Conservation (phyloP, 2,113 vertebrate genomes). For the Halcyon malimbica region DNA sequence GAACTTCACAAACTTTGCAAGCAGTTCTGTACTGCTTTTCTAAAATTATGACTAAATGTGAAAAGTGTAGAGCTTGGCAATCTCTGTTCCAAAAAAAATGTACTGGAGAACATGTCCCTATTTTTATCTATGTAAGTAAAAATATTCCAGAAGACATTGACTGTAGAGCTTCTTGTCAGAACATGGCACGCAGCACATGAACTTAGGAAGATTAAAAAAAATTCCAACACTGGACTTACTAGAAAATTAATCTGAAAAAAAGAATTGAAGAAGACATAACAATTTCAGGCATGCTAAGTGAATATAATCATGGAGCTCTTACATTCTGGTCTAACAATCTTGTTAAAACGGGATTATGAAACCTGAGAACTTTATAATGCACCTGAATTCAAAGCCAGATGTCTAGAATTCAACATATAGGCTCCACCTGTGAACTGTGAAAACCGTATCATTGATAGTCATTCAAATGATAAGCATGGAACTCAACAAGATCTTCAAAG, state of each 20-base stretch:
- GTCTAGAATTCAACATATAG: background rate
- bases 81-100: conserved; percentile 67
- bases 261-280: background rate
- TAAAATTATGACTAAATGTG: conserved; percentile 61
- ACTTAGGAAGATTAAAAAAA: background rate
- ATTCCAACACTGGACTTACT: background rate
- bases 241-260: background rate
- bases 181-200: background rate
- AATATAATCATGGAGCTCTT: background rate
- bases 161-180: conserved; percentile 33
- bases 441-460: background rate
- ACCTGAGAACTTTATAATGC: background rate
- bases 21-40: conserved; percentile 37
- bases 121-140: conserved; percentile 62
- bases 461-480: background rate
- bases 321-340: background rate
- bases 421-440: background rate
- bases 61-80: conserved; percentile 60
- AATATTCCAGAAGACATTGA: conserved; percentile 57
- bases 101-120: conserved; percentile 60
- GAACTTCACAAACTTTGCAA: conserved; percentile 29
- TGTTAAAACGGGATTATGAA: background rate
- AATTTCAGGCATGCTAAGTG: background rate
- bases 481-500: background rate
- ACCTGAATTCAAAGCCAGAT: background rate